phyloP scores from a whole-genome alignment of 92 coral and sea anemone genomes.

The Palythoa grandis region DNA sequence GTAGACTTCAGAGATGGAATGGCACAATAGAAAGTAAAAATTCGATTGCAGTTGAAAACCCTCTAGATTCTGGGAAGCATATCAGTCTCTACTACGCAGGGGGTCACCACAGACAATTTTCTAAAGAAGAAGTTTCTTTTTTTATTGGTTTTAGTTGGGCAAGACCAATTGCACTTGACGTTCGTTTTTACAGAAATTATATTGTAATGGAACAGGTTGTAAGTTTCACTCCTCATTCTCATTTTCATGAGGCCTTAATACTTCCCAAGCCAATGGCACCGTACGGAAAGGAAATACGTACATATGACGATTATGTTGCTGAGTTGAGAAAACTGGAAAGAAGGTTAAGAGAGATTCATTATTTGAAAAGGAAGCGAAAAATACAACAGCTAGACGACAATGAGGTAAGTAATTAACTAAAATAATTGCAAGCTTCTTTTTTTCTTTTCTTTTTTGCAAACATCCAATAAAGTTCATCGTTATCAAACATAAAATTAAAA shows the following conservation, averaged over 20 bases:
- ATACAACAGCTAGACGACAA: background rate
- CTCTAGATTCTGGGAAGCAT: background rate
- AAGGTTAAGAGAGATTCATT: background rate
- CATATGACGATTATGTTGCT: background rate
- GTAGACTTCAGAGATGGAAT: background rate
- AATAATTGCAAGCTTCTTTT: no score
- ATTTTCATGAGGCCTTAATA: background rate
- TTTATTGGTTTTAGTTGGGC: slow-evolving; percentile 55
- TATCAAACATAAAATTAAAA: no score
- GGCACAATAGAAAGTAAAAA: slow-evolving; percentile 26
- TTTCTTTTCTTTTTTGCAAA: background rate
- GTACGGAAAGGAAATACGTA: background rate
- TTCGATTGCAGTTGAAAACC: slow-evolving; percentile 1
- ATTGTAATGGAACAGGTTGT: background rate
- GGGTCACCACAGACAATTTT: slow-evolving; percentile 42
- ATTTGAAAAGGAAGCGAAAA: background rate
- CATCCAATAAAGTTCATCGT: background rate
- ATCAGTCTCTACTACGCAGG: slow-evolving; percentile 48
- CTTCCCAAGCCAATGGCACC: background rate
- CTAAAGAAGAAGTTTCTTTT: slow-evolving; percentile 57
- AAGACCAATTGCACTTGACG: slow-evolving; percentile 39
- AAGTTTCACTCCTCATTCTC: background rate
- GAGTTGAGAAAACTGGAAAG: background rate
- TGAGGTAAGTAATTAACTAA: background rate
- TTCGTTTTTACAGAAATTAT: background rate